A percentile compares a stretch with the other conserved stretches of the same genome.
phyloP scores from a whole-genome alignment of 2,113 vertebrate species.

The Hippocampus barbouri region DNA sequence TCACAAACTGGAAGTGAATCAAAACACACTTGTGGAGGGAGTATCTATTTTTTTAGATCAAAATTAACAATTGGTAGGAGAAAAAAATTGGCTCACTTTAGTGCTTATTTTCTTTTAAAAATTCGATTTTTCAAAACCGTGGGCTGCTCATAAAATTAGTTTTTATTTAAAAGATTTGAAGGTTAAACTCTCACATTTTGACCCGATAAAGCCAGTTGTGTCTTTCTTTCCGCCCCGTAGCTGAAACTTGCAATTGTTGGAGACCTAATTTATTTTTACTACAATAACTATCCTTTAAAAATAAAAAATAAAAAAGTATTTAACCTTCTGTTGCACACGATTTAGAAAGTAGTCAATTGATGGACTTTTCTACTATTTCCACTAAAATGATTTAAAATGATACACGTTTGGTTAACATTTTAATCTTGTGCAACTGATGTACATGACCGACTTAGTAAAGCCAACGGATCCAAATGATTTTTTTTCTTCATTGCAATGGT shows the following conservation, averaged over 20 bases:
- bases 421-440: too few species aligned
- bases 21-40: background rate
- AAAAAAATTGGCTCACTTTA: background rate
- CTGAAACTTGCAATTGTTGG: background rate
- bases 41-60: background rate
- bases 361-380: too few species aligned
- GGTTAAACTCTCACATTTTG: background rate
- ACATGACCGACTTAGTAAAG: too few species aligned
- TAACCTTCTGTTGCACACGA: too few species aligned
- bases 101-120: background rate
- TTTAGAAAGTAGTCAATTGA: too few species aligned
- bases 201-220: background rate
- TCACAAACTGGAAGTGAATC: background rate
- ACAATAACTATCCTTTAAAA: background rate
- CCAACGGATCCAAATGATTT: too few species aligned
- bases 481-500: background rate
- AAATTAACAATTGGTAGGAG: background rate
- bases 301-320: too few species aligned
- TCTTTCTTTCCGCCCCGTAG: background rate
- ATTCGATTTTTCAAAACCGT: background rate
- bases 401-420: too few species aligned
- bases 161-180: background rate
- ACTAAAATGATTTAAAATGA: too few species aligned
- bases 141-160: background rate
- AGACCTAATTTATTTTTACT: background rate